Conservation (phyloP, 1,140 invertebrate species). For the Euura lappo region DNA sequence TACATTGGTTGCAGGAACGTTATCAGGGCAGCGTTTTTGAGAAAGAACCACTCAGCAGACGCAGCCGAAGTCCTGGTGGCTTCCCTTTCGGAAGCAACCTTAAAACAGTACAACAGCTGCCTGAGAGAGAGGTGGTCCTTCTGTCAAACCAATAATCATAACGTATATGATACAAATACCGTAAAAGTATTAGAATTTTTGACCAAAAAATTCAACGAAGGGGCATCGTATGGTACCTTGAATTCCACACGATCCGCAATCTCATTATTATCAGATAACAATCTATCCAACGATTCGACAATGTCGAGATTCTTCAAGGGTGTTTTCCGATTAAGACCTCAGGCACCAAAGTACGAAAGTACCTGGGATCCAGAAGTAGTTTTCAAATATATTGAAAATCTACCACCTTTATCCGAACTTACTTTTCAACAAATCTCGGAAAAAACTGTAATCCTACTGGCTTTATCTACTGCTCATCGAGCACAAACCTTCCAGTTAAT, state of each 20-base stretch:
- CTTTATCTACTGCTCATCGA: conserved; percentile 12
- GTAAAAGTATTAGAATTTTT: conserved; percentile 21
- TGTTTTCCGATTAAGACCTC: conserved; percentile 12
- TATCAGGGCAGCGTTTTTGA: conserved; percentile 25
- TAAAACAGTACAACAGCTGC: conserved; percentile 38
- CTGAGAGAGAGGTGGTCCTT: conserved; percentile 24
- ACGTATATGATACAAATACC: conserved; percentile 12
- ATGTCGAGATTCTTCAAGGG: conserved; percentile 40
- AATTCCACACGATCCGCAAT: conserved; percentile 31
- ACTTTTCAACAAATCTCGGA: conserved; percentile 10
- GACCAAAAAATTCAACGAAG: conserved; percentile 25
- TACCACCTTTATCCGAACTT: neutral
- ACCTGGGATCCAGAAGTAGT: conserved; percentile 19
- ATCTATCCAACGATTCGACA: conserved; percentile 18
- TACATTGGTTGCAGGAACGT: conserved; percentile 26
- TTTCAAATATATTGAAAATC: conserved; percentile 14
- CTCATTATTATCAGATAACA: conserved; percentile 22
- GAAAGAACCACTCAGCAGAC: conserved; percentile 18
- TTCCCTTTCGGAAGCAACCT: conserved; percentile 34
- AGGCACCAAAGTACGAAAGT: conserved; percentile 14
- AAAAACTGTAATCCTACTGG: conserved; percentile 11
- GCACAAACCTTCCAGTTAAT: conserved; percentile 12
- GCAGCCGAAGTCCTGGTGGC: conserved; percentile 25
- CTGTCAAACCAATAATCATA: conserved; percentile 23
- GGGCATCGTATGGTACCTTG: conserved; percentile 31